These are phyloP conservation scores for Athalia cordata DNA, from an alignment of 2,888 invertebrate species.

Conservation along the genomic window DNA sequence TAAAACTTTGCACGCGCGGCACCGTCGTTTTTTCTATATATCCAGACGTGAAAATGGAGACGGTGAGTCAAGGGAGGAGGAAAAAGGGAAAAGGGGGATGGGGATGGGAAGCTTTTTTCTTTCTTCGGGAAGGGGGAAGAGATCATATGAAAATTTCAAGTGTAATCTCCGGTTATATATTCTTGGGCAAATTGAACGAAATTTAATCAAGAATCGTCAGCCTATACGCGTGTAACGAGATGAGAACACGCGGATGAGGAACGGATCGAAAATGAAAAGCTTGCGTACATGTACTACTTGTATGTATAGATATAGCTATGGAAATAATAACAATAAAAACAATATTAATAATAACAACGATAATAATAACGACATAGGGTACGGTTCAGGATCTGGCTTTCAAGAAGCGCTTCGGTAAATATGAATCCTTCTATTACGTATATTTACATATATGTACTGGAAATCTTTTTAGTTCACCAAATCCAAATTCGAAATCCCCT, in stretches of 20 bases:
- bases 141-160: not conserved
- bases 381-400: not conserved
- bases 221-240: conserved; percentile 14
- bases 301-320: no score
- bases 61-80: no score
- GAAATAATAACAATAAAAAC: no score
- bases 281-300: not conserved
- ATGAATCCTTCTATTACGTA: not conserved
- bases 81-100: not conserved
- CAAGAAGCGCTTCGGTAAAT: not conserved
- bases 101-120: not conserved
- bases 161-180: not conserved
- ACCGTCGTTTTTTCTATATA: no score
- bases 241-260: not conserved
- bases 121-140: not conserved
- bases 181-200: conserved; percentile 11
- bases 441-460: not conserved
- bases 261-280: conserved; percentile 30
- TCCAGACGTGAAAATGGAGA: no score
- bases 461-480: conserved; percentile 18
- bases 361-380: no score
- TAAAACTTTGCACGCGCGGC: no score
- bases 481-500: conserved; percentile 1
- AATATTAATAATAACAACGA: no score
- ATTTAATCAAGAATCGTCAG: conserved; percentile 26